Evolutionary conservation across 2,113 vertebrate genomes (phyloP).

Genomic region (Silurus asotus): DNA sequence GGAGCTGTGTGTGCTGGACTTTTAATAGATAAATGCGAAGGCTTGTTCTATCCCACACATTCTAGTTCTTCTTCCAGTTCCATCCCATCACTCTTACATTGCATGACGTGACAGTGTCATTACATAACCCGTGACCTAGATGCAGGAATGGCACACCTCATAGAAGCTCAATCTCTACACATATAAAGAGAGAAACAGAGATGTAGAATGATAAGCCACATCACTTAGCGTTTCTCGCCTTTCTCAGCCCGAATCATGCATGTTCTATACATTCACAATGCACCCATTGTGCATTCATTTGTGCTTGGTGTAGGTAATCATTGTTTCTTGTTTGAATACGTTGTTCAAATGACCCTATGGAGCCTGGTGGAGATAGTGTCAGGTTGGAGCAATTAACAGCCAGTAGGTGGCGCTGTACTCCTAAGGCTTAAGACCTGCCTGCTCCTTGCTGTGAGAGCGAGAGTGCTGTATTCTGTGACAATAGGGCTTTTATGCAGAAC

Average conservation of each 20-base stretch:
- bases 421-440: slow-evolving; percentile 38
- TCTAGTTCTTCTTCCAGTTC: background rate
- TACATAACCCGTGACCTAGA: slow-evolving; percentile 10
- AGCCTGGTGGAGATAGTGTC: slow-evolving; percentile 31
- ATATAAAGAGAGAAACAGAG: background rate
- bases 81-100: slow-evolving; percentile 24
- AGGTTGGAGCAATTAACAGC: slow-evolving; percentile 51
- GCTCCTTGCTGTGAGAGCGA: slow-evolving; percentile 21
- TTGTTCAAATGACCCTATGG: slow-evolving; percentile 32
- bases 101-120: slow-evolving; percentile 18
- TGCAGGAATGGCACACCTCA: background rate
- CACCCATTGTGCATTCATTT: slow-evolving; percentile 20
- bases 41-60: slow-evolving; percentile 42
- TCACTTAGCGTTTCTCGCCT: background rate
- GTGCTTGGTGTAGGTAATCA: slow-evolving; percentile 19
- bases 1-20: slow-evolving; percentile 36
- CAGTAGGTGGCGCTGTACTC: slow-evolving; percentile 72
- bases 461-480: slow-evolving; percentile 59
- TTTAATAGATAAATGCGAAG: slow-evolving; percentile 46
- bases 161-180: background rate
- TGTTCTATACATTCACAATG: background rate
- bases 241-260: background rate
- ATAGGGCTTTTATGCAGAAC: slow-evolving; percentile 71
- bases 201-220: background rate
- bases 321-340: slow-evolving; percentile 31